Base-by-base conservation (phyloP, 2,797 vertebrate genomes). In the Sciaenops ocellatus region DNA sequence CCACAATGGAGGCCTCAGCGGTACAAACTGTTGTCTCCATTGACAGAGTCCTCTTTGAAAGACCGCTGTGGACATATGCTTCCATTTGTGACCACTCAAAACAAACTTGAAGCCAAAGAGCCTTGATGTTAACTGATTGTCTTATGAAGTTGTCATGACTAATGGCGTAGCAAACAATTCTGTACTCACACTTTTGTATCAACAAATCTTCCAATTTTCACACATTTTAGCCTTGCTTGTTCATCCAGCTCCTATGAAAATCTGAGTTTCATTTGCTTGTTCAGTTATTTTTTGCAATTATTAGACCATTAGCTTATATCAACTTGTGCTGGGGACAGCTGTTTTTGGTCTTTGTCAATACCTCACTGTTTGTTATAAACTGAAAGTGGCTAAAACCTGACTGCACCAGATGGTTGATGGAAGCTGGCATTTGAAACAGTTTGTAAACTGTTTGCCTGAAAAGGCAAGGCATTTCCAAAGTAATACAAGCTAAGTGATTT, bases 1-100 rank as follows among this genome's bases (percentile, higher is more conserved):
- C 76, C 60, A 62, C 70, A 73, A 70, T 51, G 67, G 61, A 69
- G 74, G 69, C 42, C 26, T 44, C n/a, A 5, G 38, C 2, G 4
- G 65, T 11, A n/a, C n/a, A 26, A 71, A 47, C 12, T 4, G 16
- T 9, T 15, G 42, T 69, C 41, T 66, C 34, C 62, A 38, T 20
- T 42, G 24, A n/a, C n/a, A n/a, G n/a, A 52, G 28, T 54, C 18
- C 24, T 16, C 1, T 57, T 69, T 47, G 22, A 63, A 56, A 54
- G 65, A 12, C n/a, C 0, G 3, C 12, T n/a, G 38, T 11, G 16
- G 9, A 30, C 51, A 13, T n/a, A 20, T 3, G 18, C 44, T 56
- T n/a, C 5, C 16, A 26, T 55, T 56, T 41, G 6, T 13, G 30
- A 47, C 42, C n/a, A 13, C n/a, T 38, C 12, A 51, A 47, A 26